Evolutionary conservation across 2,888 invertebrate genomes (phyloP).

Genomic region (Melinaea menophilus): DNA sequence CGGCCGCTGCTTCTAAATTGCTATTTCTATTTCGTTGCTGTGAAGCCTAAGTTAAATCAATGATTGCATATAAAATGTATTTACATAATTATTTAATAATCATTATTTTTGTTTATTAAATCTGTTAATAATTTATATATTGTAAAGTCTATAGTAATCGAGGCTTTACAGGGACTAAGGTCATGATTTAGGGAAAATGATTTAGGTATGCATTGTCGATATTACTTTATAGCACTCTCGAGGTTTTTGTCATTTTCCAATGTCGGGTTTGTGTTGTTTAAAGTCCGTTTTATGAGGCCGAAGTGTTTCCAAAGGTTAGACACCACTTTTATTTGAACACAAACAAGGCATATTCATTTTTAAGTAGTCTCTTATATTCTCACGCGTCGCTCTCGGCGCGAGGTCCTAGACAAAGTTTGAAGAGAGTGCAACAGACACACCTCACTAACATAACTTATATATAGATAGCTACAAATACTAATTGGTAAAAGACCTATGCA

Average conservation of each 20-base stretch:
- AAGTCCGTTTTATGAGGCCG: constrained; percentile 23
- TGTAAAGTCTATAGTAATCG: background rate
- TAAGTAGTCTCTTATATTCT: constrained; percentile 53
- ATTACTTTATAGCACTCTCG: constrained; percentile 30
- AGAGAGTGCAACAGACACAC: constrained; percentile 57
- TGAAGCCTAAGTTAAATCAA: constrained; percentile 13
- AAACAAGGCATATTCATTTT: constrained; percentile 57
- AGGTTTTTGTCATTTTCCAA: constrained; percentile 36
- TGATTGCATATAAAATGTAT: constrained; percentile 4
- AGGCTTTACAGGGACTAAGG: constrained; percentile 9
- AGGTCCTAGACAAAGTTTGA: constrained; percentile 55
- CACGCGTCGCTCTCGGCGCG: constrained; percentile 52
- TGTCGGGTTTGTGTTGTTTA: constrained; percentile 25
- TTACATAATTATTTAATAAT: background rate
- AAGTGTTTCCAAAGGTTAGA: constrained; percentile 41
- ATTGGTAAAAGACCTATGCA: constrained; percentile 77
- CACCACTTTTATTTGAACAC: constrained; percentile 49
- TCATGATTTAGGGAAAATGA: constrained; percentile 58
- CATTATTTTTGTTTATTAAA: too few relatives aligned
- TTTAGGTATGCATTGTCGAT: constrained; percentile 28
- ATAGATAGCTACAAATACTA: constrained; percentile 71
- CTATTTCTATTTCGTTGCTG: constrained; percentile 18
- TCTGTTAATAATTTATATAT: too few relatives aligned
- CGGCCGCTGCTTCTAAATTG: constrained; percentile 22
- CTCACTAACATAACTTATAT: constrained; percentile 48